Conservation (phyloP, 1,140 invertebrate genomes). For the Periplaneta americana region DNA sequence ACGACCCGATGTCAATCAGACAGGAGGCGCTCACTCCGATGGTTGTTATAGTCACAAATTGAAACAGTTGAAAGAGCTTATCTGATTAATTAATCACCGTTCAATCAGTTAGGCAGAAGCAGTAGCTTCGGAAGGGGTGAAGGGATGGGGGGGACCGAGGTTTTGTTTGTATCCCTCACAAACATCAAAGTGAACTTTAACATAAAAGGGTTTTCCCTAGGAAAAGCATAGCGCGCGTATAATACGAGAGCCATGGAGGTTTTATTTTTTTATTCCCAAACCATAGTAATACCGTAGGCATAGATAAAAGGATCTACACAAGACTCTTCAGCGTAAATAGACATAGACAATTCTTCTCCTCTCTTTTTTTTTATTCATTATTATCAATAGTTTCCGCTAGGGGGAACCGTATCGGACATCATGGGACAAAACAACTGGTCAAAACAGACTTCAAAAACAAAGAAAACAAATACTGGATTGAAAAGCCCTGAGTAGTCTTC, state of each 20-base stretch:
- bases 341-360: not conserved
- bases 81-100: conserved; percentile 16
- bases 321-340: not conserved
- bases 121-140: not conserved
- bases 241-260: not conserved
- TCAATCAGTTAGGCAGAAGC: conserved; percentile 8
- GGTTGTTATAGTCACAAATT: not conserved
- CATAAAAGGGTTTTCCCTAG: not conserved
- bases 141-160: not conserved
- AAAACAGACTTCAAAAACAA: not conserved
- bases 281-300: not conserved
- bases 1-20: not conserved
- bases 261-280: not conserved
- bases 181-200: not conserved
- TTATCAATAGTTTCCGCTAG: not conserved
- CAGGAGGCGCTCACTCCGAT: not conserved
- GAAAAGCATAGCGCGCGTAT: not conserved
- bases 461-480: not conserved
- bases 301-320: not conserved
- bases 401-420: not conserved
- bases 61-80: conserved; percentile 6
- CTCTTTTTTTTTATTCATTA: not conserved
- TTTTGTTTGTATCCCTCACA: not conserved
- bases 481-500: not conserved
- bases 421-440: not conserved